phyloP scores from a whole-genome alignment of 2,113 vertebrate genomes.

The Passer domesticus region DNA sequence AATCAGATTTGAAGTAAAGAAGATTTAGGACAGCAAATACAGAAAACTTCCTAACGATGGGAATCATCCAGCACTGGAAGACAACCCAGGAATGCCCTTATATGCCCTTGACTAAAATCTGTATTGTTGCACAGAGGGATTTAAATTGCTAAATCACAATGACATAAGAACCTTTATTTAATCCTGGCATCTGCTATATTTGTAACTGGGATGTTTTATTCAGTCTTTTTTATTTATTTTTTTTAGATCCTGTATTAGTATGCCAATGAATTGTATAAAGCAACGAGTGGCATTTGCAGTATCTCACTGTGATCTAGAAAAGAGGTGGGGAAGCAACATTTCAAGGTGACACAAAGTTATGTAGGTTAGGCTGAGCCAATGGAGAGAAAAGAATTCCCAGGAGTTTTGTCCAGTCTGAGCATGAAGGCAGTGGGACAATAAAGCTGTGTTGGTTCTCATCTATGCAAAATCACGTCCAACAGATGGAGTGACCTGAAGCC shows the following conservation, averaged over 20 bases:
- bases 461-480: not conserved
- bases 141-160: not conserved
- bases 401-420: not conserved
- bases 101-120: not conserved
- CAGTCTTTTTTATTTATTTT: not conserved
- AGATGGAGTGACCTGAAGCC: not conserved
- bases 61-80: not conserved
- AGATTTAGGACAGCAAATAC: constrained; percentile 13
- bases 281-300: not conserved
- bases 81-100: not conserved
- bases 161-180: not conserved
- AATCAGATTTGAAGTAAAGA: constrained; percentile 55
- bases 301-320: not conserved
- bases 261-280: not conserved
- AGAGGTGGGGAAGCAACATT: not conserved
- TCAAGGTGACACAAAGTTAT: not conserved
- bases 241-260: not conserved
- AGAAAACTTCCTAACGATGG: not conserved
- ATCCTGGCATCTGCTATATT: not conserved
- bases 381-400: not conserved
- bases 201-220: not conserved
- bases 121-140: not conserved
- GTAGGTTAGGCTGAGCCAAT: not conserved
- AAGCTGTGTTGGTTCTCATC: not conserved
- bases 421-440: not conserved